Base-by-base conservation (phyloP, 2,888 invertebrate genomes). In the Acheta domesticus region DNA sequence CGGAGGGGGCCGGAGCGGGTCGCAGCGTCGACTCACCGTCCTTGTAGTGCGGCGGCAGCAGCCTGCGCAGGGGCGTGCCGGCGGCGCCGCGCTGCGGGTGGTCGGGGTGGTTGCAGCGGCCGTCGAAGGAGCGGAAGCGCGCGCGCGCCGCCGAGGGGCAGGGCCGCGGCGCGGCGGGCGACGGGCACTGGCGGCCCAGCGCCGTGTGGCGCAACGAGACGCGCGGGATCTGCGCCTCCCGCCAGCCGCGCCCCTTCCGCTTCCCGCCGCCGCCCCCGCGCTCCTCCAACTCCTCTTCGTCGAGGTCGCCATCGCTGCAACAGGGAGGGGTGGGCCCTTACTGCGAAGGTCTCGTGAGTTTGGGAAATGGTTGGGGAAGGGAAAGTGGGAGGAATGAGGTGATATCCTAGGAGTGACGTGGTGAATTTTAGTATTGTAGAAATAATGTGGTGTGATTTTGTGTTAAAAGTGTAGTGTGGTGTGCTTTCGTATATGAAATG, bases 81-180 rank as follows among this genome's bases (percentile, higher is more conserved):
- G 95, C 91, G 11, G 95, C 92, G 0, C 96, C 96, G 92, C 93
- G 93, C 86, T 94, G 91, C 1, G 92, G 92, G 78, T 93, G 89
- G 79, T 89, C 89, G 78, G 92, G 87, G 87, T 97, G 96, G 87
- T 97, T 97, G 87, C 97, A 97, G 62, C 95, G 94, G 62, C 97
- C 97, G 85, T 96, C 96, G 79, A 94, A 91, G 1, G 95, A 94
- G 79, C 96, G 91, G 87, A 95, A 97, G 81, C 92, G 89, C 74
- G 84, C 80, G 79, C 86, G 86, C 88, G 84, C 90, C 50, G 79
- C 80, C 23, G 82, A 81, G 3, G 83, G 82, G 49, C 81, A 79
- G 76, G 77, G 62, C 0, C n/a, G 11, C 12, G 75, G 78, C 48
- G 77, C 79, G 12, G 36, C 23, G 5, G 50, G 36, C 74, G 76